Evolutionary conservation across 2,113 vertebrate species (phyloP), one percentile per base, ranked within the genome.

Genomic region (Leptosomus discolor): DNA sequence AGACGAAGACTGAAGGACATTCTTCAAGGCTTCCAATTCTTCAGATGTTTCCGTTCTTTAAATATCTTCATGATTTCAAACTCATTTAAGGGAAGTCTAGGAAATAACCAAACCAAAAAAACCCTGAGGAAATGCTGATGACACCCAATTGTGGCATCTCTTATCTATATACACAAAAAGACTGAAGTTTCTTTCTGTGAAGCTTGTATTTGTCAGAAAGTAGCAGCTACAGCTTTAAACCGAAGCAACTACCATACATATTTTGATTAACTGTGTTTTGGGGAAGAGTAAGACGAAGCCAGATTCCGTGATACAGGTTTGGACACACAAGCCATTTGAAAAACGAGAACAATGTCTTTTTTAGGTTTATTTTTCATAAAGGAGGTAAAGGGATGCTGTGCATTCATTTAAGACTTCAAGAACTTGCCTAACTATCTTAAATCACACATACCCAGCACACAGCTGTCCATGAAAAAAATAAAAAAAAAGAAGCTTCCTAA

Each of bases 241-340:
- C 71, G 57, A 71, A 69, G 54, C 26, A 75, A 58, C 13, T 57
- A 29, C 8, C 5, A 29, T 13, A 45, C 26, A 6, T 10, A 58
- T 41, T 69, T 88, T 46, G n/a, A 88, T 63, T 61, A 88, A 50
- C 7, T 34, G 26, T 12, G 9, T 46, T 64, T 46, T 51, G 22
- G 30, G 37, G 43, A 75, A 79, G 29, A 57, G 68, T 69, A 53
- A 29, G 15, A 68, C 36, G 13, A 74, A 74, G 27, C 9, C 54
- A 57, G 24, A 30, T 63, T 84, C 30, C 1, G 8, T 5, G 43
- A 16, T 2, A 68, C 4, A 32, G 36, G 46, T 74, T 41, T 51
- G 67, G 15, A 68, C 16, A 64, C 1, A 5, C 0, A 0, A 48
- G 9, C 22, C 39, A 27, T 36, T 16, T 19, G 37, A 84, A 80